These are phyloP conservation scores for Petrocephalus microphthalmus DNA, from an alignment of 2,113 vertebrate species.

Conservation along the genomic window DNA sequence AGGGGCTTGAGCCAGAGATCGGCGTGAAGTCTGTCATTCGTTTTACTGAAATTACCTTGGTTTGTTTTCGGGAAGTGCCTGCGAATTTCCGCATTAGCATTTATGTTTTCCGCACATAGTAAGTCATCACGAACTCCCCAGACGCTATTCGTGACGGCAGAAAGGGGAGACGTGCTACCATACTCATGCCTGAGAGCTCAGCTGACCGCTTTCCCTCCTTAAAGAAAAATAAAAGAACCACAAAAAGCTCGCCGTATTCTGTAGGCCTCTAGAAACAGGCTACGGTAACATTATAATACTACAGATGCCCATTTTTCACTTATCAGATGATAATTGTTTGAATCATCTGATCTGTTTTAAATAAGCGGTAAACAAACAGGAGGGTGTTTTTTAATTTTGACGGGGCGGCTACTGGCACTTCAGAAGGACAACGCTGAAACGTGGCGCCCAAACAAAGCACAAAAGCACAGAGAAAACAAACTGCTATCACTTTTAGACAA, in stretches of 20 bases:
- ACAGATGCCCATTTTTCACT: not conserved
- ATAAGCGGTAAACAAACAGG: not conserved
- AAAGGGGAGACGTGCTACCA: not conserved
- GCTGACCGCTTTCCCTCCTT: not conserved
- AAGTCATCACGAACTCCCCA: not conserved
- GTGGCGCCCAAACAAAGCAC: not conserved
- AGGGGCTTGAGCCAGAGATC: not conserved
- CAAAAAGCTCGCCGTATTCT: not conserved
- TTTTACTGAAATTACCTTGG: constrained; percentile 34
- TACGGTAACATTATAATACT: not conserved
- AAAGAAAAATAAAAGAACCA: not conserved
- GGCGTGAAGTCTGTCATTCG: constrained; percentile 46
- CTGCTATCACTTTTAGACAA: not conserved
- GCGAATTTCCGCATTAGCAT: not conserved
- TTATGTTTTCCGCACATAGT: not conserved
- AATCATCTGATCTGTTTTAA: not conserved
- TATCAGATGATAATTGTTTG: not conserved
- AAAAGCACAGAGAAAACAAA: not conserved
- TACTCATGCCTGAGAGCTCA: not conserved
- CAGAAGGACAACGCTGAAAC: constrained; percentile 20
- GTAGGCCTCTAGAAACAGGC: not conserved
- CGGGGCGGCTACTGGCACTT: constrained; percentile 40
- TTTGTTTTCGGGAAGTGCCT: not conserved
- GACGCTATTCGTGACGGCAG: not conserved
- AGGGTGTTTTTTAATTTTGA: constrained; percentile 31